Base-by-base conservation (phyloP, 30 jellyfish, hydroid and myxozoan genomes). In the Euphysa ruthae region DNA sequence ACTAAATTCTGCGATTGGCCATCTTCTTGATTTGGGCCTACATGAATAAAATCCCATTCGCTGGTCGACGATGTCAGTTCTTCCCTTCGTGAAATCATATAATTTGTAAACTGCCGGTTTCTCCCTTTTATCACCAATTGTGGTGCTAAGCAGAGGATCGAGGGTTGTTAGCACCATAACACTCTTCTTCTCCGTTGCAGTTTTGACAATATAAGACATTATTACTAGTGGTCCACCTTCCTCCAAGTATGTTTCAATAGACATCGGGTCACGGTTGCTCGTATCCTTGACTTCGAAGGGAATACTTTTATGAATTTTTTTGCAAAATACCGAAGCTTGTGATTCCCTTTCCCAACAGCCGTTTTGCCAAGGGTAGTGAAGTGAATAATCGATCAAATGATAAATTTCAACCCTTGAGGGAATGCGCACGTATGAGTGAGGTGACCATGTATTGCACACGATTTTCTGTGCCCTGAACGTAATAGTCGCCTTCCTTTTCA, bases 51-150 rank as follows among this genome's bases (percentile, higher is more conserved):
- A 50, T 18, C 79, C 79, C 20, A 49, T 49, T 23, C 52, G 49
- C 58, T 66, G 79, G 28, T 43, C 79, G 15, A 66, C 77, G 7
- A 46, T 49, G 29, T 66, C 79, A 10, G 79, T 49, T 19, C 79
- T 66, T 15, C 79, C 79, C 23, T 66, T 66, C 8, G 79, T 66
- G 49, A 66, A 66, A 50, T 35, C 79, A 46, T 66, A 46, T 8
- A 66, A 49, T 22, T 66, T 66, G 51, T 66, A 66, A 54, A 66
- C 20, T 25, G 79, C 77, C 42, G 79, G 74, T 44, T 49, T 66
- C 16, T 20, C 50, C 23, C 46, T 66, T 19, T 34, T 34, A 23
- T 66, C 79, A 66, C 46, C 79, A 32, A 8, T 6, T 49, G 78
- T 66, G 19, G 23, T 25, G 42, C 79, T 75, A 21, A 66, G 79